A percentile compares a stretch with the other conserved stretches of the same genome.
Evolutionary conservation across 2,113 vertebrate genomes (phyloP).

Genomic region (Carlito syrichta): DNA sequence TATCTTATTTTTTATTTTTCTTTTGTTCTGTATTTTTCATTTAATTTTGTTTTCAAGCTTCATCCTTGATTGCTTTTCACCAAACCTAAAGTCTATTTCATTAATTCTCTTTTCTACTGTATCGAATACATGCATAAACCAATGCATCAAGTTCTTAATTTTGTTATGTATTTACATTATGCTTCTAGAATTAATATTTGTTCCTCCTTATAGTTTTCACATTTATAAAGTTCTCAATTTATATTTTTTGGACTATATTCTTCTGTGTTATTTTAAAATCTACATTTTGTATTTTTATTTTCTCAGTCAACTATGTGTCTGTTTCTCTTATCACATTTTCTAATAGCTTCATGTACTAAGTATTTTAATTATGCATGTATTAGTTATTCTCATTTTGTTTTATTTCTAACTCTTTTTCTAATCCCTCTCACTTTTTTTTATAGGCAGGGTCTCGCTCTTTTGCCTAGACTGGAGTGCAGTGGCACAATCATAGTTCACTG

Average conservation of each 20-base stretch:
- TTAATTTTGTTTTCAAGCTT: background rate
- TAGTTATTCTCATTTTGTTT: no score
- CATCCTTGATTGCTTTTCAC: background rate
- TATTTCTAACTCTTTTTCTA: no score
- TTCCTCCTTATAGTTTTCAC: background rate
- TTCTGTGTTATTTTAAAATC: background rate
- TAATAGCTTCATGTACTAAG: background rate
- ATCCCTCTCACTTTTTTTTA: no score
- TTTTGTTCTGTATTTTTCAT: background rate
- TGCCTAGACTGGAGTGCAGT: no score
- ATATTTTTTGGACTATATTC: background rate
- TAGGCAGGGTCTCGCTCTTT: no score
- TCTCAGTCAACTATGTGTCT: fast-evolving
- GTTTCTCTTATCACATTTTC: background rate
- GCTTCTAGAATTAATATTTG: background rate
- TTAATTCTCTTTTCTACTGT: background rate
- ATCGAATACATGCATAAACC: background rate
- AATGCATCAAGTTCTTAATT: background rate
- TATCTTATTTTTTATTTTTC: background rate
- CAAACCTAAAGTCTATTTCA: no score
- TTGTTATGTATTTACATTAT: background rate
- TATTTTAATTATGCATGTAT: background rate
- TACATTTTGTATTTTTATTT: background rate
- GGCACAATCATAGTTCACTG: no score
- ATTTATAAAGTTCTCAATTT: background rate